These are phyloP conservation scores for Bombus affinis DNA, from an alignment of 1,140 invertebrate species.

Conservation along the genomic window DNA sequence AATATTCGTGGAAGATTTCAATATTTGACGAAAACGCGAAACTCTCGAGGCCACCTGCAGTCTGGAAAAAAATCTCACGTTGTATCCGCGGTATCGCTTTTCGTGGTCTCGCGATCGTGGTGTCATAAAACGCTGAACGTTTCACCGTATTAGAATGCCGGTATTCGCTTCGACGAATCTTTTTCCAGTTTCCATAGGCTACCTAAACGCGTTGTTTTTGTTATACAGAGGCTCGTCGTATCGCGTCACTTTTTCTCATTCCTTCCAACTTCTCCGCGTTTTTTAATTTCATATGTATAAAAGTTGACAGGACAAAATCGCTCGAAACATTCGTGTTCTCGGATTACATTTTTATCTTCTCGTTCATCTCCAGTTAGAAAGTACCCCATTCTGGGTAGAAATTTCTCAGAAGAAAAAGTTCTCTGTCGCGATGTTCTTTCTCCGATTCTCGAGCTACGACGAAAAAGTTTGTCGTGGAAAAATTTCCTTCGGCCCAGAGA, in stretches of 20 bases:
- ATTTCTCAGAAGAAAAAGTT: neutral
- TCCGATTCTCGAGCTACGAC: neutral
- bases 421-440: neutral
- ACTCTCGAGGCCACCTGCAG: constrained; percentile 27
- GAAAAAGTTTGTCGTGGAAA: neutral
- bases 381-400: neutral
- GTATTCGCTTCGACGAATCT: neutral
- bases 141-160: neutral
- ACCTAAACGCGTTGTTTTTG: neutral
- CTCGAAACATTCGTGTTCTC: neutral
- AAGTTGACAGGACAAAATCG: neutral
- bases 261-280: neutral
- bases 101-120: neutral
- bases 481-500: neutral
- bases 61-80: neutral
- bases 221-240: too few relatives aligned
- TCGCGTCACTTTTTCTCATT: too few relatives aligned
- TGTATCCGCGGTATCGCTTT: constrained; percentile 3
- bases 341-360: neutral
- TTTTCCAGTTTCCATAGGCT: neutral
- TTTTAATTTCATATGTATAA: neutral
- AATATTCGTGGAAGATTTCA: neutral
- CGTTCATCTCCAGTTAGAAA: neutral
- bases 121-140: neutral
- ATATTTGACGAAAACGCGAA: neutral